phyloP scores from a whole-genome alignment of 2,113 vertebrate species.

The Butorides virescens region DNA sequence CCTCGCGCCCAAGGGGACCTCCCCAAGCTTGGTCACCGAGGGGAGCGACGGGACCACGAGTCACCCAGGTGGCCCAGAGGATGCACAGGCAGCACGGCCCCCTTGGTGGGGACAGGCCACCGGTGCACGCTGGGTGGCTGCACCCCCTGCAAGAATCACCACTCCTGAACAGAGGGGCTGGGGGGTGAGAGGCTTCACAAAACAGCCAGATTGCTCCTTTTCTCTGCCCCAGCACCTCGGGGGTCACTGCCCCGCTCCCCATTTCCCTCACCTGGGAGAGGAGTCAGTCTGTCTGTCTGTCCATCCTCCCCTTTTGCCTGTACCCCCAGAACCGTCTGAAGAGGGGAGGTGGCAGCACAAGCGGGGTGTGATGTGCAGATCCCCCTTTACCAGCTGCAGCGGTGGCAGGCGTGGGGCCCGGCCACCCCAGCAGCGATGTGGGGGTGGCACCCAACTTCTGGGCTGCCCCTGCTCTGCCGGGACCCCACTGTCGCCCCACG shows the following conservation, averaged over 20 bases:
- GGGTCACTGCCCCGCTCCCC: background rate
- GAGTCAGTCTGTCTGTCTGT: background rate
- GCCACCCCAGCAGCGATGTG: rapidly evolving
- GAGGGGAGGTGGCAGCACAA: background rate
- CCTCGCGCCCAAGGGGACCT: rapidly evolving
- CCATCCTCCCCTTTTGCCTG: background rate
- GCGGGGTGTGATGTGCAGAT: rapidly evolving
- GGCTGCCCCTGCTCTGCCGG: background rate
- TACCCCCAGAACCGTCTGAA: background rate
- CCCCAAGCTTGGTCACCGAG: background rate
- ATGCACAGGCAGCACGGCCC: background rate
- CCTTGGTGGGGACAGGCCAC: background rate
- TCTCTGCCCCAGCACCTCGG: background rate
- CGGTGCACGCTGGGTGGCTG: rapidly evolving
- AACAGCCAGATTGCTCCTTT: background rate
- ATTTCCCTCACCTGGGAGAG: rapidly evolving
- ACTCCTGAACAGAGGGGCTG: background rate
- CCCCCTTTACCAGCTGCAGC: background rate
- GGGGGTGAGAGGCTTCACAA: too few relatives aligned
- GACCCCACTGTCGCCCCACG: rapidly evolving
- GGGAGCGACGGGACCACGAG: rapidly evolving
- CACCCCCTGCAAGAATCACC: background rate
- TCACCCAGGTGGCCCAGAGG: background rate
- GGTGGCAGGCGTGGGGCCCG: rapidly evolving
- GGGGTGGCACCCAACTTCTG: too few relatives aligned